Conservation (phyloP, 2,797 vertebrate species). For the Erethizon dorsatum region DNA sequence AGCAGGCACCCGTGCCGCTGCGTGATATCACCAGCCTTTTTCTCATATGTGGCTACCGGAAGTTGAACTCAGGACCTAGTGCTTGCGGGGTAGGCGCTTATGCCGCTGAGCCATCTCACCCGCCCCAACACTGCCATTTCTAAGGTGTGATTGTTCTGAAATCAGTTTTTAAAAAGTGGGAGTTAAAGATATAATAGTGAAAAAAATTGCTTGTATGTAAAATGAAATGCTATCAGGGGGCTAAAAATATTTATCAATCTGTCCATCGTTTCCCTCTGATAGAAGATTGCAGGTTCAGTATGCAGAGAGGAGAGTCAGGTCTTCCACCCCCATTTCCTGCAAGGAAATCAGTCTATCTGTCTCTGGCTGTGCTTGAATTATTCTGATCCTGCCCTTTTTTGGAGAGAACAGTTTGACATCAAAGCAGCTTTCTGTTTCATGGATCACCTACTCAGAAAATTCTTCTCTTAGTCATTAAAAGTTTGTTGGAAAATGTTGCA, state of each 20-base stretch:
- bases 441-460: constrained; percentile 36
- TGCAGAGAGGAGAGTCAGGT: background rate
- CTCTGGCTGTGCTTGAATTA: constrained; percentile 2
- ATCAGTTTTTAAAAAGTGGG: background rate
- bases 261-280: constrained; percentile 34
- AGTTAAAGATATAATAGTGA: background rate
- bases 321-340: background rate
- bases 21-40: no score
- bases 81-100: no score
- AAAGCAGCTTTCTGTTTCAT: constrained; percentile 47
- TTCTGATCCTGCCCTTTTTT: background rate
- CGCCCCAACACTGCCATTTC: background rate
- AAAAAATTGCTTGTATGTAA: background rate
- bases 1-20: no score
- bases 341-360: background rate
- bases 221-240: constrained; percentile 8
- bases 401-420: background rate
- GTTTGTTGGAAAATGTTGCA: background rate
- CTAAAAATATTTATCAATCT: constrained; percentile 31
- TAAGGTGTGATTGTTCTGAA: constrained; percentile 50
- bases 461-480: background rate
- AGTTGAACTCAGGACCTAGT: no score
- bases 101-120: no score
- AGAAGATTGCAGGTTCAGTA: background rate
- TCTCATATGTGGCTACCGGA: no score